A percentile compares a stretch with the other conserved stretches of the same genome.
These are phyloP conservation scores for Sinocyclocheilus rhinocerous DNA, from an alignment of 2,113 vertebrate genomes.

Conservation along the genomic window DNA sequence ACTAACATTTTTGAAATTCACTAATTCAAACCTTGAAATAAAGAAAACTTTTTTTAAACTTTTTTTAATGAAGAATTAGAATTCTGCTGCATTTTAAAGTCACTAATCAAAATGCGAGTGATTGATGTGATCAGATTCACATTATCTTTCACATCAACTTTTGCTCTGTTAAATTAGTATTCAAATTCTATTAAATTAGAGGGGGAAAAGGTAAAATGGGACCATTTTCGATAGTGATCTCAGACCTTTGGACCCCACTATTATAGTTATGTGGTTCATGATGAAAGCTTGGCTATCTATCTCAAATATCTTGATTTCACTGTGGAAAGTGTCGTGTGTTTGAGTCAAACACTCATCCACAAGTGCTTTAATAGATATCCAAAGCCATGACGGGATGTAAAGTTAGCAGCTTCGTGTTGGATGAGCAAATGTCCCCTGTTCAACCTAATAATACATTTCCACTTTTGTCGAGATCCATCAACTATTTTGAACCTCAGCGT, in stretches of 20 bases:
- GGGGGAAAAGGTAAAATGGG: background rate
- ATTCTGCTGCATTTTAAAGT: background rate
- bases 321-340: background rate
- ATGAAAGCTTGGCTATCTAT: background rate
- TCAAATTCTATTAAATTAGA: background rate
- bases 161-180: no score
- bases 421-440: background rate
- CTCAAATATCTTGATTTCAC: background rate
- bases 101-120: background rate
- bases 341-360: slow-evolving; percentile 1
- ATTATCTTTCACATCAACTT: no score
- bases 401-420: background rate
- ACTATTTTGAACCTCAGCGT: background rate
- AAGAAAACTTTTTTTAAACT: no score
- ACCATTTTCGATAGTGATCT: background rate
- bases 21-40: no score
- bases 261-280: background rate
- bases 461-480: background rate
- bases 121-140: no score
- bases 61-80: background rate
- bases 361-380: slow-evolving; percentile 13
- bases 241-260: background rate
- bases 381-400: background rate
- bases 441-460: slow-evolving; percentile 28
- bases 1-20: no score